Base-by-base conservation (phyloP, 2,888 invertebrate species). In the Cataglyphis altisquamis region DNA sequence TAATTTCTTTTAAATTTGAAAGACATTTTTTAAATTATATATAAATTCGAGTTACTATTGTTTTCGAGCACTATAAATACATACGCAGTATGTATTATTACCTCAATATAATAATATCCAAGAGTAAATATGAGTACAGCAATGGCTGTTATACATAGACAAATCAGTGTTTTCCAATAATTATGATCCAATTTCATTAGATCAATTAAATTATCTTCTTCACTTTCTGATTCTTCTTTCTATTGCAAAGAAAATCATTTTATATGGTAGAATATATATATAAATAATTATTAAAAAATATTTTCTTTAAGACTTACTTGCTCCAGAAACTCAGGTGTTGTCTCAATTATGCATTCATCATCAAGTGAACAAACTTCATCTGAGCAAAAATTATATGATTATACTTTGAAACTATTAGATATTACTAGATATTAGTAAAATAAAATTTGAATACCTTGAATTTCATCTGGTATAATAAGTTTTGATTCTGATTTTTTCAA, bases 31-130 rank as follows among this genome's bases (percentile, higher is more conserved):
- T 70, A 32, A 60, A 68, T 68, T 77, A 68, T 32, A 36, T 77
- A 68, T 32, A 36, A 10, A 32, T 68, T 21, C 41, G 4, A 32
- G 9, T 64, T 12, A 52, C 10, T 74, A 32, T 6, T 9, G 55
- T 39, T 55, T 12, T 4, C 1, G 12, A 74, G 10, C 15, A 57
- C 18, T 32, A 18, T 15, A 74, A 74, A 62, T 60, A 60, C 3
- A 60, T 60, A 1, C 5, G 9, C 6, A 52, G n/a, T 52, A 52
- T 52, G 62, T 70, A 45, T 60, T 45, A 10, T 48, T 90, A 95
- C 95, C 94, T 97, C 97, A 86, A 98, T 96, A 90, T 97, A 97
- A 94, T 97, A 97, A 94, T 97, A 97, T 32, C 97, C 97, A 84
- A 98, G 95, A 25, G 97, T 96, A 92, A 98, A 98, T 72, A 97